A percentile compares a stretch with the other conserved stretches of the same genome.
Evolutionary conservation across 2,888 invertebrate species (phyloP).

Genomic region (Cetonia aurata): DNA sequence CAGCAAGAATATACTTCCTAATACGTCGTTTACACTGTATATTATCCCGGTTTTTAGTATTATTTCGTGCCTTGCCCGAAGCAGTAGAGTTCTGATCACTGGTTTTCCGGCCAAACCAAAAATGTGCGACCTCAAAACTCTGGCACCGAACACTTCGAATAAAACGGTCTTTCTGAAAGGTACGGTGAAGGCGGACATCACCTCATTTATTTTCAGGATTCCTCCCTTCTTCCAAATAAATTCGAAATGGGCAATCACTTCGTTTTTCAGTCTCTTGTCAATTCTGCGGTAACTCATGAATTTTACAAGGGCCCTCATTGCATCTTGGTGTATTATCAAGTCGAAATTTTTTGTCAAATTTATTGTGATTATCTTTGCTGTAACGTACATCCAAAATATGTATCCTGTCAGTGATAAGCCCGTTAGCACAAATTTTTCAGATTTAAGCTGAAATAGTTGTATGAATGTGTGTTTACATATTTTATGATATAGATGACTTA

Average conservation of each 20-base stretch:
- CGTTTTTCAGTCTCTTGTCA: slow-evolving; percentile 48
- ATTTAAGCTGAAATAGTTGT: not conserved
- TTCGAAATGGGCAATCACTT: slow-evolving; percentile 54
- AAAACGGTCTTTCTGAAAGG: slow-evolving; percentile 50
- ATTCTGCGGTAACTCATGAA: slow-evolving; percentile 52
- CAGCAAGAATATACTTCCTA: slow-evolving; percentile 50
- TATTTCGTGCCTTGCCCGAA: slow-evolving; percentile 43
- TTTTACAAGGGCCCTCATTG: slow-evolving; percentile 51
- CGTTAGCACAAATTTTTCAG: slow-evolving; percentile 24
- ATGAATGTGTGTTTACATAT: not conserved
- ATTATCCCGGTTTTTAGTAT: slow-evolving; percentile 45
- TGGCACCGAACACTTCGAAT: slow-evolving; percentile 47
- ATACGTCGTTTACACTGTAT: slow-evolving; percentile 51
- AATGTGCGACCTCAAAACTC: slow-evolving; percentile 43
- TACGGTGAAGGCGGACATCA: slow-evolving; percentile 44
- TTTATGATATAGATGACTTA: not conserved
- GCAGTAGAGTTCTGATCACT: slow-evolving; percentile 46
- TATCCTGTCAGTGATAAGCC: slow-evolving; percentile 15
- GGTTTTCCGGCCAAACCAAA: slow-evolving; percentile 45
- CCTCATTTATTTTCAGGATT: slow-evolving; percentile 36
- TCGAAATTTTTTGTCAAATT: slow-evolving; percentile 46
- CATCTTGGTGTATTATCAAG: slow-evolving; percentile 51
- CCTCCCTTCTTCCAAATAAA: slow-evolving; percentile 52
- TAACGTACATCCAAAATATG: slow-evolving; percentile 40
- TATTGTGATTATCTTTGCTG: slow-evolving; percentile 43